Percentiles rank a stretch among this genome's conserved stretches.
Conservation (phyloP, 2,113 vertebrate genomes). For the Xyrauchen texanus region DNA sequence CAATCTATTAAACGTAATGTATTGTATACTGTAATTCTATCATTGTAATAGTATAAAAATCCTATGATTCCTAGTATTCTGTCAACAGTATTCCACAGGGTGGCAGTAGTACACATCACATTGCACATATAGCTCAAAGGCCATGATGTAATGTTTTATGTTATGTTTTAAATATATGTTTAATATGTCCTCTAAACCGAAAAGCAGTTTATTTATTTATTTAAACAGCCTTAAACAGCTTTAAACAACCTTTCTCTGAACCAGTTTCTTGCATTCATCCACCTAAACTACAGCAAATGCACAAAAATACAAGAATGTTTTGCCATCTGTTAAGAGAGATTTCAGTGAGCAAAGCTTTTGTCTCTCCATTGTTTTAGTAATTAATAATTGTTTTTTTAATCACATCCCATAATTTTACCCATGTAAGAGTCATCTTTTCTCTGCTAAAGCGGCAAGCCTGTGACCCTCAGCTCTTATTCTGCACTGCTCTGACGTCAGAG, state of each 20-base stretch:
- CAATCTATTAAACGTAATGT: too few species aligned
- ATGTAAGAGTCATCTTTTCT: not conserved
- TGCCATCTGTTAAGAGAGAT: too few species aligned
- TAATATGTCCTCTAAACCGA: not conserved
- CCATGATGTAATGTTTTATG: not conserved
- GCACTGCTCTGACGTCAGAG: conserved; percentile 25
- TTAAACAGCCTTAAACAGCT: too few species aligned
- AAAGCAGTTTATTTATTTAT: not conserved
- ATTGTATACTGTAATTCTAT: too few species aligned
- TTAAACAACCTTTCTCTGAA: too few species aligned
- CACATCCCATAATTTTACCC: not conserved
- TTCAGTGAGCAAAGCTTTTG: too few species aligned
- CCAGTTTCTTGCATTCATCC: not conserved
- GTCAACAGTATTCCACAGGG: conserved; percentile 18
- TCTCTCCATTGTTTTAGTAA: not conserved
- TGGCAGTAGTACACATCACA: conserved; percentile 45
- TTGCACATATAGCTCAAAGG: not conserved
- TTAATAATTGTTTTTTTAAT: not conserved
- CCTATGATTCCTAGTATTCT: not conserved
- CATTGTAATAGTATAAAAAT: not conserved
- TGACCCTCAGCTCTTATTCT: conserved; percentile 13
- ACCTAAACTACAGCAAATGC: too few species aligned
- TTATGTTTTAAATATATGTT: not conserved
- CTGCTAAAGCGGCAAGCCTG: not conserved
- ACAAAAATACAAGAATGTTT: too few species aligned